Evolutionary conservation across 2,113 vertebrate species (phyloP), one percentile per base, ranked within the genome.

Genomic region (Solea solea): DNA sequence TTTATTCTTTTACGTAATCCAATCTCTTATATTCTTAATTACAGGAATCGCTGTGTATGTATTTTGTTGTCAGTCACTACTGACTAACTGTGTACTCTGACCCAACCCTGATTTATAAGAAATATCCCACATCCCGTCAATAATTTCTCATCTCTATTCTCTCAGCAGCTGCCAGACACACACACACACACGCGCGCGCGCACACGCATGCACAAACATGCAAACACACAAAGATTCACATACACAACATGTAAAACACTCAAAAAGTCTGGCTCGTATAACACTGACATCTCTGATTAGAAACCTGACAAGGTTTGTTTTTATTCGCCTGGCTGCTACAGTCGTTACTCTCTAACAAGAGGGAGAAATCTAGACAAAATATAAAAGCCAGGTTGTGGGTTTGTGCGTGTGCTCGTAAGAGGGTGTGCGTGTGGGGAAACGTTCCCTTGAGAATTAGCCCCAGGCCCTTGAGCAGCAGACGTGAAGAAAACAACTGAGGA

Each of bases 371-470:
- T 71, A 83, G 82, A 85, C 90, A 77, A 86, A 85, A 84, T 76
- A 88, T 77, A 53, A 81, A 75, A 72, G 40, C 7, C 13, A 76
- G 69, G 78, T 71, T 64, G 81, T 78, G 64, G 56, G 72, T 76
- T 59, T 70, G 54, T 54, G 46, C 10, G 13, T 25, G 46, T 73
- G 64, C 71, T 45, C 49, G 25, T 73, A 39, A 5, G 42, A 55
- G 16, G 15, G 27, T 60, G 27, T 60, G 69, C 39, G 21, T 21
- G 70, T 82, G 78, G 45, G 21, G 66, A 83, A 83, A 53, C 25
- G 52, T 82, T 88, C 76, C 64, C 76, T 78, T 81, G 87, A 82
- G 86, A 88, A 85, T 76, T 64, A 56, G 81, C 81, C 89, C 54
- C 41, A 48, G 84, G 85, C 82, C 21, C 1, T 64, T 34, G 25